Percentiles rank a stretch among this genome's conserved stretches.
Conservation (phyloP, 2,888 invertebrate genomes). For the Caenorhabditis angaria region DNA sequence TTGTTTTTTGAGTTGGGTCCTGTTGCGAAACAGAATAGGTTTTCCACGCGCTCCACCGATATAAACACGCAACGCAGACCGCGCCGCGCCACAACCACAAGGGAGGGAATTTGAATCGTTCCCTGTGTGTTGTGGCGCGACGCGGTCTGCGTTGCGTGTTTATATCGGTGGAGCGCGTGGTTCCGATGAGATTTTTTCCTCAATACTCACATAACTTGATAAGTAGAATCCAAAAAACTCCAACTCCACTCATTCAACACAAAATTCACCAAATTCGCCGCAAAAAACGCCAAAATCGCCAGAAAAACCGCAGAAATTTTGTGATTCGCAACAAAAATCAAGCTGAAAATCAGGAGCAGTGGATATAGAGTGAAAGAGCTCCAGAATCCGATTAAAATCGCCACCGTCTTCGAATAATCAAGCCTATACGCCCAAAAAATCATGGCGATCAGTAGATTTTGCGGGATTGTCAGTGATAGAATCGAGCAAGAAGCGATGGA, state of each 20-base stretch:
- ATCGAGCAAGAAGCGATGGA: constrained; percentile 60
- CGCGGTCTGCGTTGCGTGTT: too few relatives aligned
- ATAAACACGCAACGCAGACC: too few relatives aligned
- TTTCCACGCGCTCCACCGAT: too few relatives aligned
- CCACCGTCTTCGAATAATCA: constrained; percentile 18
- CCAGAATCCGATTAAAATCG: constrained; percentile 31
- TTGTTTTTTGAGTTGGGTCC: too few relatives aligned
- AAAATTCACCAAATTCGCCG: constrained; percentile 10
- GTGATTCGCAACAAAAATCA: constrained; percentile 18
- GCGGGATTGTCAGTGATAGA: constrained; percentile 55
- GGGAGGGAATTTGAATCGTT: too few relatives aligned
- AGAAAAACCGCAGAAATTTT: background rate
- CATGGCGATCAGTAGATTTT: constrained; percentile 53
- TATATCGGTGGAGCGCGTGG: too few relatives aligned
- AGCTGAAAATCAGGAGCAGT: constrained; percentile 18
- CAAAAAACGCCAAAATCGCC: constrained; percentile 2
- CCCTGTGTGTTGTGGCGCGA: too few relatives aligned
- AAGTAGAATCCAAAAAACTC: constrained; percentile 44
- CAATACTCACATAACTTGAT: constrained; percentile 54
- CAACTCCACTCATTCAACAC: constrained; percentile 15
- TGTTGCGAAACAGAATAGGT: too few relatives aligned
- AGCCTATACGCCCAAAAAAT: constrained; percentile 33
- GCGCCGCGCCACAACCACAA: too few relatives aligned
- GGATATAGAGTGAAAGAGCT: constrained; percentile 37
- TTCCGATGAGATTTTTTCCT: too few relatives aligned